Base-by-base conservation (phyloP, 2,797 vertebrate genomes). In the Botia kubotai region DNA sequence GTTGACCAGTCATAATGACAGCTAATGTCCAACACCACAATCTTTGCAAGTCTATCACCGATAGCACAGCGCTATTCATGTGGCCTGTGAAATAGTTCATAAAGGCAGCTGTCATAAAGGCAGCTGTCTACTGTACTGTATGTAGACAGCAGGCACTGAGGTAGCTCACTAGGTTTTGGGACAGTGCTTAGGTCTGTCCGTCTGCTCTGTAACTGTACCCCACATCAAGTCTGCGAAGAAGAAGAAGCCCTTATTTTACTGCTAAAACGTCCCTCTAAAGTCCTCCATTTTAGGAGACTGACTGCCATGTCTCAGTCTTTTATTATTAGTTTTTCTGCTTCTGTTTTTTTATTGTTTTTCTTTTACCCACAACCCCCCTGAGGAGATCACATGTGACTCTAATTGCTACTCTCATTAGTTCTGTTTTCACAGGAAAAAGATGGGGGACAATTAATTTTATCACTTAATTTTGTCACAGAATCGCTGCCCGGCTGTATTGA, bases 361-460 rank as follows among this genome's bases (percentile, higher is more conserved):
- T 63, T 80, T 66, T 66, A 62, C 87, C 87, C 80, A 86, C 89
- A 72, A 63, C 91, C 90, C 87, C 90, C 89, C 89, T 88, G 85
- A 93, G 93, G 92, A 85, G 90, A 91, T 89, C 91, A 89, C 91
- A 93, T 92, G 92, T 93, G 93, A 93, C 92, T 93, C 92, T 95
- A 95, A 95, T 95, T 94, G 94, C 91, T 91, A 92, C 88, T 89
- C 93, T 94, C 93, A 93, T 94, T 94, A 94, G 93, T 94, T 93
- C 93, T 94, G 92, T 94, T 95, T 95, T 94, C 91, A 92, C 88
- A 91, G 90, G 88, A 89, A 89, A 88, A 92, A 90, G 90, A 92
- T 89, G 84, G 90, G 91, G 92, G 91, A 91, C 92, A 91, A 95
- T 94, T 94, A 91, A 95, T 94, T 95, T 94, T 92, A 94, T 94